A percentile compares a stretch with the other conserved stretches of the same genome.
phyloP scores from a whole-genome alignment of 2,888 invertebrate species.

The Dyspetes luteomarginatus region DNA sequence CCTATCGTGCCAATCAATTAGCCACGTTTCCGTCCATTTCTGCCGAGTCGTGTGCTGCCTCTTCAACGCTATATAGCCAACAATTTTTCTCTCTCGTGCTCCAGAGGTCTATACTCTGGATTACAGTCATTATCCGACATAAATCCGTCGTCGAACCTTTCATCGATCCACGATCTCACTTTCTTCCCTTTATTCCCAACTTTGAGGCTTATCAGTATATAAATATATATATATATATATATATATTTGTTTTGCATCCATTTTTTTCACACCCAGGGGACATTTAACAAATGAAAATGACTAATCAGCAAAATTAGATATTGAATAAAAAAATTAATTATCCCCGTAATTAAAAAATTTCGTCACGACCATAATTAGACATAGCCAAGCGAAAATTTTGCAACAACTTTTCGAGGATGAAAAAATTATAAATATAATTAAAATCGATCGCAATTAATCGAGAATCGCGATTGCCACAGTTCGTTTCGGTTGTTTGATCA shows the following conservation, averaged over 20 bases:
- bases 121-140: conserved; percentile 68
- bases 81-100: conserved; percentile 40
- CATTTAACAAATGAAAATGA: too few relatives aligned
- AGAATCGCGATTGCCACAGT: neutral
- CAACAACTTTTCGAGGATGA: neutral
- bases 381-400: too few relatives aligned
- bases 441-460: neutral
- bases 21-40: conserved; percentile 63
- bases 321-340: too few relatives aligned
- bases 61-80: conserved; percentile 16
- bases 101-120: conserved; percentile 55
- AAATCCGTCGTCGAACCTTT: conserved; percentile 67
- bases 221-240: neutral
- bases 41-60: conserved; percentile 53
- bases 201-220: neutral
- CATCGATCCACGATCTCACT: conserved; percentile 58
- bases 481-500: conserved; percentile 29
- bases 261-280: neutral
- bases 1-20: conserved; percentile 65
- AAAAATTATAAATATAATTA: neutral
- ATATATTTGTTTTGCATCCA: neutral
- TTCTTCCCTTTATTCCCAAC: neutral
- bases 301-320: too few relatives aligned
- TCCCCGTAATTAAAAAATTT: too few relatives aligned
- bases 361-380: too few relatives aligned